Evolutionary conservation across 1,140 invertebrate species (phyloP), one percentile per base, ranked within the genome.

Genomic region (Drosophila paulistorum): DNA sequence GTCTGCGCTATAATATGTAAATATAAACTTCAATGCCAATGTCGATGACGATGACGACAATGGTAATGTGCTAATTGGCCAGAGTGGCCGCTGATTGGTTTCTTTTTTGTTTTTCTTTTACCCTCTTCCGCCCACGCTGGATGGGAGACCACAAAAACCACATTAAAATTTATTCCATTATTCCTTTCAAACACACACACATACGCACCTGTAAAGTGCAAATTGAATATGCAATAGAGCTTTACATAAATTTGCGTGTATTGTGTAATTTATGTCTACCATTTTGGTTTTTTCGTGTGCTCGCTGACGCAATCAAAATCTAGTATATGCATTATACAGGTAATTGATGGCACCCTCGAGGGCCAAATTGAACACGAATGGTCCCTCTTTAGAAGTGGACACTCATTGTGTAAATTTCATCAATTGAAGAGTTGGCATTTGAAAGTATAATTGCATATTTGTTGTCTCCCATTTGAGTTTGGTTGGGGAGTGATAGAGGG

Each of bases 181-280:
- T 76, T 81, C 63, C 51, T 66, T 75, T 65, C 41, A 64, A 37
- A 11, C 35, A 37, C 75, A 65, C 48, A 58, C 61, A 9, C 11
- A 55, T 11, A 37, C 13, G 9, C 33, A n/a, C 4, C 14, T 45
- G 45, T 42, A 35, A 48, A 71, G 55, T 65, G 26, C 35, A 45
- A 74, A 75, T 81, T 81, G 68, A 72, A 71, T 72, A 75, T 71
- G 70, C 79, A 74, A 66, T 30, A 48, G 26, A 71, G 60, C 42
- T 48, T 81, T 73, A 45, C 42, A 66, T 71, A 63, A 68, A 84
- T 69, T 73, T 65, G 13, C 48, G 14, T 48, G 45, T 60, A 76
- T 72, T 45, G 7, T 55, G 64, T 62, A 69, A 68, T 83, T 81
- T 72, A 72, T 62, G 73, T 51, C 35, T 41, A 1, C 39, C 20